Evolutionary conservation across 2,113 vertebrate genomes (phyloP), one percentile per base, ranked within the genome.

Genomic region (Sarotherodon lohbergeri): DNA sequence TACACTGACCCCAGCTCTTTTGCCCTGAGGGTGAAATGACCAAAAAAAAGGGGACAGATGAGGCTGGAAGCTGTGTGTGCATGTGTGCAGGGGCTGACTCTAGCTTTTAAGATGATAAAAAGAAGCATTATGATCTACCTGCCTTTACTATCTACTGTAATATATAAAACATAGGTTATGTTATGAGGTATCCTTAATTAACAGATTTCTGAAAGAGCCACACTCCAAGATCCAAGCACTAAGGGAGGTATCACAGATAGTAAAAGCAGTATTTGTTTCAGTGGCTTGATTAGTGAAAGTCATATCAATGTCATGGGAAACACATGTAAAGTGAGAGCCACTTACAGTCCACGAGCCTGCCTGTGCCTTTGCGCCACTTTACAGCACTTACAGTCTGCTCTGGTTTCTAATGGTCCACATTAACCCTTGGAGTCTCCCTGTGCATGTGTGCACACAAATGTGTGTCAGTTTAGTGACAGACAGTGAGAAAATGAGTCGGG

Each of bases 391-490:
- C 22, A 86, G 83, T 76, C 91, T 81, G 81, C 94, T 95, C 90
- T 71, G 86, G 89, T 95, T 95, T 92, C 93, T 94, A 94, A 95
- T 92, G 90, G 89, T 80, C 66, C 61, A 87, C 83, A 87, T 92
- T 93, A 86, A 88, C 88, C 84, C 79, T 27, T 73, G 34, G 29
- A 83, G 61, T 85, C 39, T 52, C 14, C 46, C 22, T 78, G 13
- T 82, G 54, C 48, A 50, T 84, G 73, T 29, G 29, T 50, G 50
- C 27, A 78, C 10, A 57, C 61, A 89, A 50, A 73, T 63, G 36
- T 81, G 32, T 36, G 83, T 59, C 48, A 59, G 63, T 85, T 88
- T 34, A 80, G 48, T 32, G 17, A 82, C 27, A 84, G 71, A 90
- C 82, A 88, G 80, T 55, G 83, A 83, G 85, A 71, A 85, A 89